Conservation (phyloP, 2,113 vertebrate genomes). For the Nematolebias whitei region DNA sequence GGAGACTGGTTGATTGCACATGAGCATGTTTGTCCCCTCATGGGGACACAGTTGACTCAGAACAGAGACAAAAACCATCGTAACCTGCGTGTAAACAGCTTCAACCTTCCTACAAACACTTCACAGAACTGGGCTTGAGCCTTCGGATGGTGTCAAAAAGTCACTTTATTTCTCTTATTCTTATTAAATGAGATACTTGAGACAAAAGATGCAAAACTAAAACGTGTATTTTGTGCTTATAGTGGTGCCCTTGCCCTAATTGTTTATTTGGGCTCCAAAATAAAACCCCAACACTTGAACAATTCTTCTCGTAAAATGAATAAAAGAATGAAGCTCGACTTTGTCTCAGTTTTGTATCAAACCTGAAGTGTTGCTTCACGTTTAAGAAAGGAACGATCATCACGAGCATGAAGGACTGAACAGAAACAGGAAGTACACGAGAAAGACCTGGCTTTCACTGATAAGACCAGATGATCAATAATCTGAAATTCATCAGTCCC, state of each 20-base stretch:
- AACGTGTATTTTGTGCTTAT: not conserved
- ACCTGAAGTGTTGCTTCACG: constrained; percentile 15
- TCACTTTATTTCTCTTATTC: not conserved
- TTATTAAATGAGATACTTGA: too few species aligned
- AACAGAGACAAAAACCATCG: constrained; percentile 17
- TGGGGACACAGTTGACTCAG: constrained; percentile 12
- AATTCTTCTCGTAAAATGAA: too few species aligned
- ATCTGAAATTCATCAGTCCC: constrained; percentile 47
- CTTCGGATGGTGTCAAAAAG: not conserved
- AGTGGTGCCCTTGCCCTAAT: not conserved
- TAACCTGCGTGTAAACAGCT: constrained; percentile 14
- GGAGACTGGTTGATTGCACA: constrained; percentile 41
- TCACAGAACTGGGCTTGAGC: not conserved
- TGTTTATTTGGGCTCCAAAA: too few species aligned
- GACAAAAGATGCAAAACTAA: not conserved
- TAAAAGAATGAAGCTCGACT: too few species aligned
- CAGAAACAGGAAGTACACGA: constrained; percentile 26
- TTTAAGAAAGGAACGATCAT: constrained; percentile 15
- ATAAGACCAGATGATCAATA: constrained; percentile 74
- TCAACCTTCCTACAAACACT: not conserved
- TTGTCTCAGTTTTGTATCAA: not conserved
- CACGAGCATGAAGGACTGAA: constrained; percentile 25
- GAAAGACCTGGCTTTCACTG: constrained; percentile 40
- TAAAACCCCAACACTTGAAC: too few species aligned
- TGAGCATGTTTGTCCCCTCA: constrained; percentile 42